Evolutionary conservation across 2,888 invertebrate genomes (phyloP).

Genomic region (Aphelenchoides bicaudatus): DNA sequence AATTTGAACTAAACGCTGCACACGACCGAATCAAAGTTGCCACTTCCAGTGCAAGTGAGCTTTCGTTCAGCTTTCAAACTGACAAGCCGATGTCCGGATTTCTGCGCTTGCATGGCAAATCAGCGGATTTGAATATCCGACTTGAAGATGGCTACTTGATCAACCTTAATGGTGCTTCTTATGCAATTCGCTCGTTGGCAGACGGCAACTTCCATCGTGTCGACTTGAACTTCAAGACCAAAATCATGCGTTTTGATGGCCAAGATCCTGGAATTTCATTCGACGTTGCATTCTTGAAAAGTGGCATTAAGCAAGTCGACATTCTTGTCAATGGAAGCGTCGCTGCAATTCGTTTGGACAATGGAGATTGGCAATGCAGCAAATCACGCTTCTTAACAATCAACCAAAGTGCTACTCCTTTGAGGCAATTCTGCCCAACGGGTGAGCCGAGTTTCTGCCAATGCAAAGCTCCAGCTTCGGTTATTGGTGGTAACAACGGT

Average conservation of each 20-base stretch:
- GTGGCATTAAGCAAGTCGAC: constrained; percentile 16
- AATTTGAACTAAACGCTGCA: background rate
- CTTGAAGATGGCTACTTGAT: constrained; percentile 6
- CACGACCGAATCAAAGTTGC: background rate
- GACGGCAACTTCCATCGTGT: constrained; percentile 41
- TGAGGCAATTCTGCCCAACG: constrained; percentile 27
- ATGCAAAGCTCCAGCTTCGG: constrained; percentile 40
- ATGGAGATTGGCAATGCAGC: constrained; percentile 13
- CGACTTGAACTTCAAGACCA: constrained; percentile 23
- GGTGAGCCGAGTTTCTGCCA: constrained; percentile 35
- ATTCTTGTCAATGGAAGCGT: constrained; percentile 31
- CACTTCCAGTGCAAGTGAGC: background rate
- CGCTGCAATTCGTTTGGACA: constrained; percentile 24
- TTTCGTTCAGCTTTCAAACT: background rate
- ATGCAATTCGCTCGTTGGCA: constrained; percentile 23
- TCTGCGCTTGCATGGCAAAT: background rate
- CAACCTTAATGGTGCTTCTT: too few relatives aligned
- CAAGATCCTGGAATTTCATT: constrained; percentile 34
- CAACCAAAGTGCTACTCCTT: background rate
- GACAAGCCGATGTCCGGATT: background rate
- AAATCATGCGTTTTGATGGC: constrained; percentile 32
- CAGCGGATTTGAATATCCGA: background rate
- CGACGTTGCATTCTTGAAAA: too few relatives aligned
- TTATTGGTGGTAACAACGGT: constrained; percentile 16
- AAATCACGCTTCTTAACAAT: background rate